A percentile compares a stretch with the other conserved stretches of the same genome.
Evolutionary conservation across 2,113 vertebrate species (phyloP).

Genomic region (Centropristis striata): DNA sequence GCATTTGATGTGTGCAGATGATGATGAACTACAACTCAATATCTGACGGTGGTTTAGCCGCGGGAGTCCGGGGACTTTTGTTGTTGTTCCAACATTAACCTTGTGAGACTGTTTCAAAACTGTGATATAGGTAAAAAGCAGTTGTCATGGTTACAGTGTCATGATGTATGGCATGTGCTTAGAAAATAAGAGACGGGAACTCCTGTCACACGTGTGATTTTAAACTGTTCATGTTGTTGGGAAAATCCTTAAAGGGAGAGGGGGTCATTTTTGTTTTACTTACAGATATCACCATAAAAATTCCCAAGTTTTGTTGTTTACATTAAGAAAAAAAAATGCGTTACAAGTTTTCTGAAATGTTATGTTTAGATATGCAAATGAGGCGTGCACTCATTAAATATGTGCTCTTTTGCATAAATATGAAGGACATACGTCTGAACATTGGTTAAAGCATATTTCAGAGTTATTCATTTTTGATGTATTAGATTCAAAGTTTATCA

Average conservation of each 20-base stretch:
- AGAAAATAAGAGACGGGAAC: neutral
- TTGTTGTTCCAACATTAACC: constrained; percentile 39
- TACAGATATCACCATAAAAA: no score
- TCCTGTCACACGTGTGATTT: constrained; percentile 5
- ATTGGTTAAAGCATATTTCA: no score
- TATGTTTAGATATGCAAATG: no score
- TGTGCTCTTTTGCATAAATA: no score
- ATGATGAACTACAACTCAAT: constrained; percentile 39
- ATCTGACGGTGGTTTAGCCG: constrained; percentile 40
- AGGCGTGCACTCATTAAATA: no score
- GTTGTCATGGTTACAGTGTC: constrained; percentile 55
- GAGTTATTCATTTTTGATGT: no score
- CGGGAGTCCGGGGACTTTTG: constrained; percentile 41
- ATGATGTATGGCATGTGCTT: neutral
- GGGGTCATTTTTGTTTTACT: no score
- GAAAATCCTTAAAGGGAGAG: neutral
- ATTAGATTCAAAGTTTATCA: no score
- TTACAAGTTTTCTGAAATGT: no score
- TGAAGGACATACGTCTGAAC: no score
- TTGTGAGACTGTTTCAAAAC: constrained; percentile 12
- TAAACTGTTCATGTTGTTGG: neutral
- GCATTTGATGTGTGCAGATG: constrained; percentile 44
- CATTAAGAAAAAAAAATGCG: no score
- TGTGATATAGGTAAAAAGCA: neutral
- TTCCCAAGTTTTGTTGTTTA: no score